A percentile compares a stretch with the other conserved stretches of the same genome.
phyloP scores from a whole-genome alignment of 2,797 vertebrate genomes.

The Scolopax rusticola region DNA sequence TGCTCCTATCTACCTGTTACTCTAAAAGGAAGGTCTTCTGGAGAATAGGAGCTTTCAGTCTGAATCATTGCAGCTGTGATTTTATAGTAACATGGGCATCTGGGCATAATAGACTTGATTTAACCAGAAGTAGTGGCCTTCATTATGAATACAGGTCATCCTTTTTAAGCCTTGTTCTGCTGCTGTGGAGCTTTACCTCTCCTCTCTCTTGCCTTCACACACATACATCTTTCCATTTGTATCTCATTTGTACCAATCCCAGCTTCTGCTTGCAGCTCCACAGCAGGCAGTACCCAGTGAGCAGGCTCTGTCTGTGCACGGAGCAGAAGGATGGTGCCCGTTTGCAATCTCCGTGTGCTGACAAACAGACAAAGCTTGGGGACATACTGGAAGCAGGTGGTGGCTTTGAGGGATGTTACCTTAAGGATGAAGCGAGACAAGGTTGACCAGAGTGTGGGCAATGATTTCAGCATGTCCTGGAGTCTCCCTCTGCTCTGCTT shows the following conservation, averaged over 20 bases:
- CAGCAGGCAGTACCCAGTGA: neutral
- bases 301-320: neutral
- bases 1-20: neutral
- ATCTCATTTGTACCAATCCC: neutral
- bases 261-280: neutral
- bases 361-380: neutral
- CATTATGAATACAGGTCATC: neutral
- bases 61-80: neutral
- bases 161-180: neutral
- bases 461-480: neutral
- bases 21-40: neutral
- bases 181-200: neutral
- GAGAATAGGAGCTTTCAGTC: neutral
- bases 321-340: rapidly evolving
- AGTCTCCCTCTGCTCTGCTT: neutral
- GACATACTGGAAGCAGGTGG: rapidly evolving
- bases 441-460: neutral
- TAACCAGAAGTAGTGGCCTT: neutral
- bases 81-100: rapidly evolving
- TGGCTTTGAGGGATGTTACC: neutral
- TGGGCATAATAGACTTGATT: neutral
- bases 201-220: neutral
- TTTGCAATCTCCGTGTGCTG: rapidly evolving
- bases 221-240: rapidly evolving
- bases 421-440: neutral